These are phyloP conservation scores for Sterrhoptilus dennistouni DNA, from an alignment of 2,113 vertebrate genomes.

Conservation along the genomic window DNA sequence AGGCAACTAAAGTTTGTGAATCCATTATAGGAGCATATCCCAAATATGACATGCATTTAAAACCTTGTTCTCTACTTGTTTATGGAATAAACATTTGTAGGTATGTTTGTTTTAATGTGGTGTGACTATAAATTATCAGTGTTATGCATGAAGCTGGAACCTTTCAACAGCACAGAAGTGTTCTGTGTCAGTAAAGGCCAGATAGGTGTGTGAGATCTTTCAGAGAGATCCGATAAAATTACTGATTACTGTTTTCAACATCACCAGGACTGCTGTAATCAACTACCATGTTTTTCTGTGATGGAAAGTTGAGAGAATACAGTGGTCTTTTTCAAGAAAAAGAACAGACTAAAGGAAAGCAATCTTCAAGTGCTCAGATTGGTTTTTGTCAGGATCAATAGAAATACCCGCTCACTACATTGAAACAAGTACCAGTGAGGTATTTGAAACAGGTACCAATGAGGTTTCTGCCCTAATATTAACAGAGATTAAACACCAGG, in stretches of 20 bases:
- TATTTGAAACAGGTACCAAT: background rate
- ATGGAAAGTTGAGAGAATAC: background rate
- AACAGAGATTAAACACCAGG: background rate
- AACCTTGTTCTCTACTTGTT: background rate
- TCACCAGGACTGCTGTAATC: background rate
- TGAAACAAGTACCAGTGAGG: background rate
- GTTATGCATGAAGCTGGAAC: background rate
- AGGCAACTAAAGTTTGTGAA: background rate
- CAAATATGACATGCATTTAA: background rate
- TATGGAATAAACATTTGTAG: background rate
- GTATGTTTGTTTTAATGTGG: background rate
- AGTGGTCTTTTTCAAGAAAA: background rate
- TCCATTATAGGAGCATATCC: background rate
- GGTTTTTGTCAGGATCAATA: background rate
- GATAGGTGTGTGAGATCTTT: background rate
- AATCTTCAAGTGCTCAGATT: background rate
- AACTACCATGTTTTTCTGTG: background rate
- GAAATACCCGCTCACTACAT: background rate
- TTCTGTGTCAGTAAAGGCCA: background rate
- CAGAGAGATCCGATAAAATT: background rate
- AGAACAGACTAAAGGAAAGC: background rate
- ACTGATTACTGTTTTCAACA: background rate
- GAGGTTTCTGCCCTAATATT: background rate
- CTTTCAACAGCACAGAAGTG: background rate
- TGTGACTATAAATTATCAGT: background rate